Conservation (phyloP, 2,888 invertebrate species). For the Lasius fuliginosus region DNA sequence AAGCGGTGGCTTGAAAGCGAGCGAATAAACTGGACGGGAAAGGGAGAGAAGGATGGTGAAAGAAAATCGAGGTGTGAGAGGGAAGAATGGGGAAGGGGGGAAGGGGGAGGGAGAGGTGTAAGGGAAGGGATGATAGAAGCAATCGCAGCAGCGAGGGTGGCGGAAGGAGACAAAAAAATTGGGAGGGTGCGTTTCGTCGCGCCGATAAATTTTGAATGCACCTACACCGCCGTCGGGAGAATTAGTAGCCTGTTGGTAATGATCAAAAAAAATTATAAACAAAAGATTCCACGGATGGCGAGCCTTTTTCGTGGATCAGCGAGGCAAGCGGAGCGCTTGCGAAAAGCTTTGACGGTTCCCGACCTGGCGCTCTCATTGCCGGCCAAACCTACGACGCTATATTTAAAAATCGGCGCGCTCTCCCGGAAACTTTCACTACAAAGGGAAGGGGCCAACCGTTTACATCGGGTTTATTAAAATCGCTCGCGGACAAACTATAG, state of each 20-base stretch:
- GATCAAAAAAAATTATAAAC: constrained; percentile 86
- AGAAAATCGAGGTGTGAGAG: constrained; percentile 41
- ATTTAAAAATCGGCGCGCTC: constrained; percentile 86
- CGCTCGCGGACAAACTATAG: constrained; percentile 68
- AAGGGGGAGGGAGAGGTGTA: constrained; percentile 16
- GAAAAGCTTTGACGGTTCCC: constrained; percentile 83
- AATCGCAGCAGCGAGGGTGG: constrained; percentile 64
- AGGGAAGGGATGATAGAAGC: constrained; percentile 44
- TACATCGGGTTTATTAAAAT: constrained; percentile 86
- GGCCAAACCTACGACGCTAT: constrained; percentile 85
- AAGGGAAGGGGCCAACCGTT: constrained; percentile 83
- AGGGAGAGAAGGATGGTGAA: constrained; percentile 46
- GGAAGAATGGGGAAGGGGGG: constrained; percentile 34
- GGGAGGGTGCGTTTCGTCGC: constrained; percentile 78
- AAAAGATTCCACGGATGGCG: constrained; percentile 86
- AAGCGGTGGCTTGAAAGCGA: constrained; percentile 68
- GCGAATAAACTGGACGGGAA: constrained; percentile 55
- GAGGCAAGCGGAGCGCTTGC: constrained; percentile 83
- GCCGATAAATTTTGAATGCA: constrained; percentile 85
- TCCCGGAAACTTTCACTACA: constrained; percentile 84
- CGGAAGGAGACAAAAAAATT: constrained; percentile 65
- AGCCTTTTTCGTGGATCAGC: constrained; percentile 86
- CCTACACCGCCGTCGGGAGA: constrained; percentile 78
- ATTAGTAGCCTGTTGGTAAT: constrained; percentile 84
- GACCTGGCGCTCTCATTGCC: constrained; percentile 75